phyloP scores from a whole-genome alignment of 1,140 invertebrate genomes.

The Drosophila rufa region DNA sequence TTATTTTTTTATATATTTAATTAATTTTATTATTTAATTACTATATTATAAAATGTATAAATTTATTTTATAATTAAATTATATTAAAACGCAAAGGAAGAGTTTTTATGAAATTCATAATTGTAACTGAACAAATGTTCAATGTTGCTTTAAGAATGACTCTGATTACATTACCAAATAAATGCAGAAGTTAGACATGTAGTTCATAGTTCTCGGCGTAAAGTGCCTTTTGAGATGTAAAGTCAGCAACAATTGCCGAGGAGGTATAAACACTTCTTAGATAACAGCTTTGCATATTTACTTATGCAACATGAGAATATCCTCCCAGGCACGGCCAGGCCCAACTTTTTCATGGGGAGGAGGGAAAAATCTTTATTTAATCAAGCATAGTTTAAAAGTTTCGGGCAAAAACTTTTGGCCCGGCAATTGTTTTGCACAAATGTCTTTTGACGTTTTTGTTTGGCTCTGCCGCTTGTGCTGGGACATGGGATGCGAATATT shows the following conservation, averaged over 20 bases:
- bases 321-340: slow-evolving; percentile 12
- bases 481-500: slow-evolving; percentile 56
- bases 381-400: slow-evolving; percentile 76
- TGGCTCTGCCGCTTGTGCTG: slow-evolving; percentile 28
- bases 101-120: no score
- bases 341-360: slow-evolving; percentile 29
- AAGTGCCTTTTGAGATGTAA: slow-evolving; percentile 25
- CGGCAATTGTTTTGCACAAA: slow-evolving; percentile 63
- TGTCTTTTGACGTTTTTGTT: slow-evolving; percentile 69
- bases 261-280: slow-evolving; percentile 51
- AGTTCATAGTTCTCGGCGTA: slow-evolving; percentile 23
- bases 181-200: slow-evolving; percentile 12
- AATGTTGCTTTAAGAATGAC: neutral
- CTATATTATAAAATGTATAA: no score
- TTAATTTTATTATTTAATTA: no score
- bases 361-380: slow-evolving; percentile 77
- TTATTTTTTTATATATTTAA: no score
- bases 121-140: no score
- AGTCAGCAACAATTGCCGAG: slow-evolving; percentile 10
- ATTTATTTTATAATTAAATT: no score
- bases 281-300: slow-evolving; percentile 65
- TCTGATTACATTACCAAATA: slow-evolving; percentile 7
- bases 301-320: slow-evolving; percentile 51
- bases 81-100: no score
- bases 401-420: slow-evolving; percentile 41